A percentile compares a stretch with the other conserved stretches of the same genome.
These are phyloP conservation scores for Pao palembangensis DNA, from an alignment of 2,113 vertebrate species.

Conservation along the genomic window DNA sequence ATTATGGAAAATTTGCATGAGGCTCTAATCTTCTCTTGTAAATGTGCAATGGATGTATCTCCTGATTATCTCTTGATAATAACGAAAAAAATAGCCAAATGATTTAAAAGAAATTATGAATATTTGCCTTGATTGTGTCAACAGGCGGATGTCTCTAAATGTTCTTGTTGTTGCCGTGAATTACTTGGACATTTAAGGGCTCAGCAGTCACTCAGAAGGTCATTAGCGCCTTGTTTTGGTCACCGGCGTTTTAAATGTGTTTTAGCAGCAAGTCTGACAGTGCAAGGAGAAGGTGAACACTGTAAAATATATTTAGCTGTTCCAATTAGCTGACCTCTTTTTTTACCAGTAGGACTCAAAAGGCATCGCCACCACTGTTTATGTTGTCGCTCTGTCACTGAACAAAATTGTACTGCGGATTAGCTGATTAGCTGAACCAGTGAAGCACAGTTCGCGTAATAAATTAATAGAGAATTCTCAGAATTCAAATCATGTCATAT, in stretches of 20 bases:
- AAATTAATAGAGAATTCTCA: background rate
- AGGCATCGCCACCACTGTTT: slow-evolving; percentile 45
- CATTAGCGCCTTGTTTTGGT: slow-evolving; percentile 31
- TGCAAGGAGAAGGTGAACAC: slow-evolving; percentile 47
- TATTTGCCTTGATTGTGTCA: no score
- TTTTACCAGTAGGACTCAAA: slow-evolving; percentile 50
- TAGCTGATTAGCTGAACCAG: background rate
- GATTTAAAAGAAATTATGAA: no score
- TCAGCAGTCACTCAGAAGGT: slow-evolving; percentile 5
- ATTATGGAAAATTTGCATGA: no score
- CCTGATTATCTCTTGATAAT: no score
- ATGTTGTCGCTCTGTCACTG: slow-evolving; percentile 23
- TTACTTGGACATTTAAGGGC: background rate
- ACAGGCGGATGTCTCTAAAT: no score
- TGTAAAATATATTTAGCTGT: slow-evolving; percentile 75
- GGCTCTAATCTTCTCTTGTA: no score
- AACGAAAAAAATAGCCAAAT: no score
- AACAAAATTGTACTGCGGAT: slow-evolving; percentile 33
- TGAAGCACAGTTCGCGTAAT: slow-evolving; percentile 3
- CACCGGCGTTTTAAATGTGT: slow-evolving; percentile 30
- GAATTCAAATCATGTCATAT: background rate
- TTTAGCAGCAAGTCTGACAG: slow-evolving; percentile 24
- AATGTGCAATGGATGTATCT: no score
- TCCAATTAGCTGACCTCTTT: slow-evolving; percentile 77
- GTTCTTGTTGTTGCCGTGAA: no score